Evolutionary conservation across 2,888 invertebrate species (phyloP), one percentile per base, ranked within the genome.

Genomic region (Molorchus minor): DNA sequence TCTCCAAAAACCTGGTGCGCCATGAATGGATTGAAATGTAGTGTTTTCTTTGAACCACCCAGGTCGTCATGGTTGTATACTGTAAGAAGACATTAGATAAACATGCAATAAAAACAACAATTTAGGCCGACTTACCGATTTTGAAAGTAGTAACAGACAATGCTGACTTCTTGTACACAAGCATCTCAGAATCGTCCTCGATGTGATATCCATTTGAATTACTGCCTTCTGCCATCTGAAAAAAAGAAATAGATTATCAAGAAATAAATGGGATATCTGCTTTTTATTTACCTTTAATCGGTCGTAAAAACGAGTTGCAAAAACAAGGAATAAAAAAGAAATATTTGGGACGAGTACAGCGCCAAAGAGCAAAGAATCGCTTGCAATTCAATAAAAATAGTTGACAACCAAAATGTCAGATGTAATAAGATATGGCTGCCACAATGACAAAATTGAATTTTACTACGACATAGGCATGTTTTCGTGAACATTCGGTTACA

Each of bases 1-100:
- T 93, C 92, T 3, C 94, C 95, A 80, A 95, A 96, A 56, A 96
- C 89, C 81, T 97, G 96, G 83, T 97, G 94, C 49, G 94, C 92
- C 92, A 96, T 94, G 55, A 89, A 89, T 0, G 96, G 94, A 30
- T 86, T 83, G 75, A 95, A 95, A 7, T 59, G 56, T 19, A 68
- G 58, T 21, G 21, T 33, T 8, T 66, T 61, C 10, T 53, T 60
- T 2, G 52, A 41, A 12, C 29, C n/a, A n/a, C n/a, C 41, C 0
- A 72, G 38, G 46, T 72, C 69, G 15, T 69, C 61, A 52, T 64
- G 54, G 38, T 66, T 64, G 44, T 65, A 68, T 17, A 74, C 72
- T 74, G 46, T 30, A 61, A n/a, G 41, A 45, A 38, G 15, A 44
- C 30, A 21, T 51, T 56, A 13, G 8, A 52, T 16, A 29, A 13